Percentiles rank a stretch among this genome's conserved stretches.
Evolutionary conservation across 2,113 vertebrate genomes (phyloP).

Genomic region (Callorhinus ursinus): DNA sequence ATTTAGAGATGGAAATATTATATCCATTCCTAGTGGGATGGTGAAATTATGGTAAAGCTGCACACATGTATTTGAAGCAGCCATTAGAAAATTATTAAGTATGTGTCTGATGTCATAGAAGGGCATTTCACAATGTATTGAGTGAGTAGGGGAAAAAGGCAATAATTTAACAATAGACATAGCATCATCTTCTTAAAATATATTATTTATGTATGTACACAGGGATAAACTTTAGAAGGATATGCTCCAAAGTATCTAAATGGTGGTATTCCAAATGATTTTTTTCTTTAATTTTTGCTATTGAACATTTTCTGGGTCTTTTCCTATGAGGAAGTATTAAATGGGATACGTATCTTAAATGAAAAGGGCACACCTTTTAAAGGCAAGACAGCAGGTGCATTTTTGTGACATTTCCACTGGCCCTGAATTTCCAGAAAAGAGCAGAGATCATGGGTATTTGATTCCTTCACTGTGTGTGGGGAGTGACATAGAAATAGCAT

Average conservation of each 20-base stretch:
- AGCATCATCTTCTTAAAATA: neutral
- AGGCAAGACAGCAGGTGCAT: neutral
- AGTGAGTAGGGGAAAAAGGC: too few species aligned
- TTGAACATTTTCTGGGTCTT: neutral
- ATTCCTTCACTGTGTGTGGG: neutral
- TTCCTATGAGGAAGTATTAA: neutral
- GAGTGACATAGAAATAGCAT: neutral
- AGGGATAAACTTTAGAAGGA: neutral
- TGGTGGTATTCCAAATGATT: neutral
- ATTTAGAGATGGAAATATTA: neutral
- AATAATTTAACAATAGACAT: neutral
- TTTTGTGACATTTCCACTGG: neutral
- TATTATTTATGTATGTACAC: neutral
- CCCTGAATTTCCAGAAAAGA: too few species aligned
- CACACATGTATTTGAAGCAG: neutral
- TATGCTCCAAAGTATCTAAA: neutral
- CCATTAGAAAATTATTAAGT: neutral
- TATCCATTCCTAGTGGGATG: neutral
- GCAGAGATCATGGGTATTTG: fast-evolving
- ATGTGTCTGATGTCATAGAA: neutral
- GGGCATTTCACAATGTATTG: neutral
- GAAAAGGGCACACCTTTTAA: neutral
- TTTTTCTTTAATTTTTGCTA: neutral
- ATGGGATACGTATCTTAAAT: neutral
- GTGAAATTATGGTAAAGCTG: neutral